Evolutionary conservation across 2,888 invertebrate species (phyloP), one percentile per base, ranked within the genome.

Genomic region (Eudemis profundana): DNA sequence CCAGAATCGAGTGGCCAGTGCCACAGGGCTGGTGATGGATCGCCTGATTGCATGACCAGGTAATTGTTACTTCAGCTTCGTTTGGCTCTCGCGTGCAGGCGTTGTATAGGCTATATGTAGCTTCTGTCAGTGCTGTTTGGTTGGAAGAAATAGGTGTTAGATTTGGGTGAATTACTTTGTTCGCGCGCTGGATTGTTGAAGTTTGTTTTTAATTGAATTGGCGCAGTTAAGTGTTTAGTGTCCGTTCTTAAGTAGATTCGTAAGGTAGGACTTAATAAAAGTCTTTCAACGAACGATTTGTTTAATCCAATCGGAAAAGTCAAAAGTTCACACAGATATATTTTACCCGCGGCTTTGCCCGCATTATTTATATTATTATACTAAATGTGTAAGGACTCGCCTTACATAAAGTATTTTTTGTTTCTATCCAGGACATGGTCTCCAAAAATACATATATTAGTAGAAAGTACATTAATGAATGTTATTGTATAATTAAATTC

Each of bases 21-120:
- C 85, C 80, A 83, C 79, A 82, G 83, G 83, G 82, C 89, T 79
- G 86, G 85, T 92, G 91, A 92, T 92, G 87, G 90, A 92, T 92
- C 78, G 86, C 78, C 70, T 69, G 74, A 85, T 92, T 83, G 91
- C 91, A 91, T 92, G 91, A 88, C 90, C 87, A 80, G 74, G 84
- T 90, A 90, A 90, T 91, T 91, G 90, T 91, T 90, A 89, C 87
- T 83, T 85, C 81, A 81, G 85, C 81, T 82, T 81, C 79, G 81
- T 82, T 81, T 76, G 78, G 79, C 80, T 74, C 78, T 89, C 78
- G 90, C 90, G 90, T 90, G 90, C 79, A 2, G 72, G 77, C 79
- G 77, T 83, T 82, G 81, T 79, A 77, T 83, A 79, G 69, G 54
- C 61, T 51, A 59, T 65, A 60, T 29, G 46, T 59, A 65, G 57